Percentiles rank a stretch among this genome's conserved stretches.
These are phyloP conservation scores for Protophormia terraenovae DNA, from an alignment of 2,888 invertebrate genomes.

Conservation along the genomic window DNA sequence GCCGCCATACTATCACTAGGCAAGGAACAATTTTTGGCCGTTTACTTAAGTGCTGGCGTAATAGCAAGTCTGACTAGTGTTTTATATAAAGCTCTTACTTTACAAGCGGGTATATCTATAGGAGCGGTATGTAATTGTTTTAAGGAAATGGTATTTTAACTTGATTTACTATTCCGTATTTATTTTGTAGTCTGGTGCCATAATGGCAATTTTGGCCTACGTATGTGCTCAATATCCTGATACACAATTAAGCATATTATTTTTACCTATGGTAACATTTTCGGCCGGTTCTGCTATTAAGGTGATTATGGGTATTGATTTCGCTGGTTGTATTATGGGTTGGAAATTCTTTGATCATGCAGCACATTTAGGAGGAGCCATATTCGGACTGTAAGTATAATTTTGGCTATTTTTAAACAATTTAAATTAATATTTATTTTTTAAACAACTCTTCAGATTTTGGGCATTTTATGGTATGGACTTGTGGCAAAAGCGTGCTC, in stretches of 20 bases:
- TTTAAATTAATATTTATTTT: not conserved
- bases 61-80: slow-evolving; percentile 93
- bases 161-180: not conserved
- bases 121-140: slow-evolving; percentile 93
- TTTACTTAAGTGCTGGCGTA: slow-evolving; percentile 94
- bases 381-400: slow-evolving; percentile 90
- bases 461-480: slow-evolving; percentile 78
- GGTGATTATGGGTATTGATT: slow-evolving; percentile 91
- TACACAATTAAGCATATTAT: slow-evolving; percentile 92
- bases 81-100: slow-evolving; percentile 87
- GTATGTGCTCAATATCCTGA: slow-evolving; percentile 95
- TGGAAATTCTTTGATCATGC: slow-evolving; percentile 99
- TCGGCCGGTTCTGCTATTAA: slow-evolving; percentile 93
- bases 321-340: slow-evolving; percentile 90
- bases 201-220: slow-evolving; percentile 93
- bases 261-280: slow-evolving; percentile 94
- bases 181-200: slow-evolving; percentile 93
- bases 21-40: slow-evolving; percentile 94
- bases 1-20: slow-evolving; percentile 88
- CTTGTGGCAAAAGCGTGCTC: slow-evolving; percentile 76
- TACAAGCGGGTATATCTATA: slow-evolving; percentile 89
- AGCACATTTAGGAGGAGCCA: slow-evolving; percentile 97
- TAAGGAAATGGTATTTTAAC: not conserved
- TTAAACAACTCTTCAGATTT: slow-evolving; percentile 71
- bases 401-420: not conserved